Evolutionary conservation across 2,888 invertebrate species (phyloP), one percentile per base, ranked within the genome.

Genomic region (Apamea monoglypha): DNA sequence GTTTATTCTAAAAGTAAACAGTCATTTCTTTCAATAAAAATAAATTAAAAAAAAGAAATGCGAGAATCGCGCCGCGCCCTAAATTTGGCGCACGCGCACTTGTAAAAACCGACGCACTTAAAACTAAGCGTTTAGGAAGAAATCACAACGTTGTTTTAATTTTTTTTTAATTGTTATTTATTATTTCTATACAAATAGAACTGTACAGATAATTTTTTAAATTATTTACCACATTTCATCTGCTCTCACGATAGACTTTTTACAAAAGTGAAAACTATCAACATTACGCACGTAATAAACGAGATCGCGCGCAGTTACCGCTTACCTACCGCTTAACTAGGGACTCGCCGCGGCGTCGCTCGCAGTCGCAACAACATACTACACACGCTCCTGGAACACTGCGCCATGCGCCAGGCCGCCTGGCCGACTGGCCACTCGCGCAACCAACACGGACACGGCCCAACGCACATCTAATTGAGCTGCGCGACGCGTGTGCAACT

Each of bases 171-270:
- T 97, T 95, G 94, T 97, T 97, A 96, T 97, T 97, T 96, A 96
- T 97, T 97, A 97, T 96, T 97, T 97, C 97, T 97, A 97, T 97
- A 97, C 97, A 97, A 97, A 97, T 97, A 97, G 96, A 96, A 97
- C 97, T 97, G 97, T 97, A 97, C 97, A 97, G 97, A 97, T 96
- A 96, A 94, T 95, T 96, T 95, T 90, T 97, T 97, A 96, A 97
- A 96, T 97, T 96, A 96, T 96, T 96, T 95, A 96, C 96, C 95
- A 95, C 95, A 95, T 96, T 94, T 96, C 96, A 96, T 95, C 94
- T 92, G 94, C 94, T 96, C 94, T 95, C 96, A 96, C 95, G 95
- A 96, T 96, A 96, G 96, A 96, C 96, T 97, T 97, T 97, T 97
- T 97, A 97, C 97, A 97, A 97, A 97, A 97, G 97, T 97, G 97